Evolutionary conservation across 2,113 vertebrate genomes (phyloP).

Genomic region (Odocoileus virginianus): DNA sequence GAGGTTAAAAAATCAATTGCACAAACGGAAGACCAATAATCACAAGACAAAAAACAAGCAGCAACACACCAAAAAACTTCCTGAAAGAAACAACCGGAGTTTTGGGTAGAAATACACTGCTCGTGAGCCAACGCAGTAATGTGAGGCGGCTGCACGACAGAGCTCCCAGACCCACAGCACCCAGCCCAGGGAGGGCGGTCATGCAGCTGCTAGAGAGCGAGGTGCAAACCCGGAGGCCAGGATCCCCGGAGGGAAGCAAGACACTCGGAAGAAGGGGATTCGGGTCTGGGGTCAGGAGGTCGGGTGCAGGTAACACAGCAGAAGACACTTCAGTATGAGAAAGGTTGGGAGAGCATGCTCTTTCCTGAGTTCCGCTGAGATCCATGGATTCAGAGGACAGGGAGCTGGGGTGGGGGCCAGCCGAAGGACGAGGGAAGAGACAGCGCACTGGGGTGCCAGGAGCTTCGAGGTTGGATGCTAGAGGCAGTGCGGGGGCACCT

Average conservation of each 20-base stretch:
- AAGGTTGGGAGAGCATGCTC: background rate
- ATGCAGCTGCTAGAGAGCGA: background rate
- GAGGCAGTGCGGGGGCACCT: rapidly evolving
- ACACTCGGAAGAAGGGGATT: background rate
- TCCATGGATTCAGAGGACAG: background rate
- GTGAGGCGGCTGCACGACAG: rapidly evolving
- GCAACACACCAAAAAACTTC: background rate
- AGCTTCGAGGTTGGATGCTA: rapidly evolving
- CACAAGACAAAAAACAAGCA: background rate
- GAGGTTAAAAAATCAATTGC: background rate
- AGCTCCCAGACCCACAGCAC: background rate
- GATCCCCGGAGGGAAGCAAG: background rate
- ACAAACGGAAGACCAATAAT: background rate
- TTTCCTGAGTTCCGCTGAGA: background rate
- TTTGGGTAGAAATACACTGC: background rate
- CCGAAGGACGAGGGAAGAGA: background rate
- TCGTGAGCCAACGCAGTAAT: rapidly evolving
- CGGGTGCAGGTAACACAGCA: background rate
- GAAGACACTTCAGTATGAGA: background rate
- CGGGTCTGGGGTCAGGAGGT: background rate
- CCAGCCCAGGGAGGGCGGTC: background rate
- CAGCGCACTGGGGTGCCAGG: rapidly evolving
- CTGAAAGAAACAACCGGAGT: rapidly evolving
- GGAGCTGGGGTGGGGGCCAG: background rate
- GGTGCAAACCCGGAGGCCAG: background rate